Base-by-base conservation (phyloP, 2,888 invertebrate genomes). In the Pseudococcus viburni region DNA sequence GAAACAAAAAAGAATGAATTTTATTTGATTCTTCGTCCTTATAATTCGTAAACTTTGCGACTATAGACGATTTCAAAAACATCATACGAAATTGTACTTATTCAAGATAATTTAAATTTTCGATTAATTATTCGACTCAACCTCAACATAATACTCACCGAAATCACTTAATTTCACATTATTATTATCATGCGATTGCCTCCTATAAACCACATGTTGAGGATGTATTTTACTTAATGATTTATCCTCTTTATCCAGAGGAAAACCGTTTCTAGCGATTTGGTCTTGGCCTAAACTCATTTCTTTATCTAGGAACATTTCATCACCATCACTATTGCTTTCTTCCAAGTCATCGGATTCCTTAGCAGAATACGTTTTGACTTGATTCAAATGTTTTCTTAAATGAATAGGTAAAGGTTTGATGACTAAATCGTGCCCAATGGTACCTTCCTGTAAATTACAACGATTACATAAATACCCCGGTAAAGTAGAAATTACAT, bases 401-500 rank as follows among this genome's bases (percentile, higher is more conserved):
- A 97, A 93, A 89, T 95, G 94, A 90, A 94, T 93, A 84, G 97
- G 97, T 90, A 97, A 93, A 89, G 98, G 97, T 90, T 96, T 94
- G 91, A 98, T 96, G 90, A 98, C 96, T 91, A 97, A 92, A 91
- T 97, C 95, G 92, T 96, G 94, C 90, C 98, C 98, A 90, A 98
- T 96, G 90, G 97, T 97, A 90, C 98, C 98, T 92, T 98, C 97
- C 97, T 98, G 93, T 89, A 90, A 83, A 83, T 26, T 77, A 19
- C 8, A 46, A 77, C 9, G 17, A 77, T 42, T 42, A 7, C 33
- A 39, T 77, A 77, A 55, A 17, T 4, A 55, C 12, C 51, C 15
- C 15, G 0, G 0, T 55, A 55, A 55, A 51, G 1, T 4, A 8
- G 48, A 12, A 9, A 51, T 12, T 51, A 51, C 48, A 4, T 51